Base-by-base conservation (phyloP, 2,888 invertebrate species). In the Tortrix viridana region DNA sequence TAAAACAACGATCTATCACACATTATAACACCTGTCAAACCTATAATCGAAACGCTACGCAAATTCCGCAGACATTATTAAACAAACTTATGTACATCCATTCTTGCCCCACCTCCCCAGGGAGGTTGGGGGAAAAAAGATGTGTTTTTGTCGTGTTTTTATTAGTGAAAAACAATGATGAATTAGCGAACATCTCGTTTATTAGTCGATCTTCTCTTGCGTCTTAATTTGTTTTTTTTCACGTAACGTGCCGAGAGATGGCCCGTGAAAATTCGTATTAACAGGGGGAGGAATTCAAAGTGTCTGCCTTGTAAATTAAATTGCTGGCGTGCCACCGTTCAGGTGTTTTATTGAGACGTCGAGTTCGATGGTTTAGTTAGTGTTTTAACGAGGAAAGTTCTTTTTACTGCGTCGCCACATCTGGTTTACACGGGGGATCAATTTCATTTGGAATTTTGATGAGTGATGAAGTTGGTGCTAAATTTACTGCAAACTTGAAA, bases 61-160 rank as follows among this genome's bases (percentile, higher is more conserved):
- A 57, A 57, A 52, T 62, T 52, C 50, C 66, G 57, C 63, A 50
- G 54, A 63, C 63, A 58, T 68, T 69, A 69, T 68, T 68, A 66
- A 66, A 68, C 63, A 63, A 63, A 63, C 63, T 63, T 63, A 58
- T 63, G 53, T 58, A 63, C 52, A 52, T 43, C 57, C 65, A 67
- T 69, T 68, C 65, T 65, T 60, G 32, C 53, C 60, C 52, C 38
- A 43, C 59, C 46, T 56, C 65, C 65, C 54, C 46, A 58, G 58
- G 57, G 65, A 48, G 60, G 49, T 58, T 60, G 61, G 41, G 66
- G 44, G 61, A 55, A 66, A 58, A 58, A 69, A 68, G 63, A 70
- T 66, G 69, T 70, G 69, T 70, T 70, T 70, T 70, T 68, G 69
- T 70, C 69, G 66, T 70, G 69, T 70, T 70, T 69, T 70, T 70